Conservation (phyloP, 2,113 vertebrate genomes). For the Trematocara macrostoma region DNA sequence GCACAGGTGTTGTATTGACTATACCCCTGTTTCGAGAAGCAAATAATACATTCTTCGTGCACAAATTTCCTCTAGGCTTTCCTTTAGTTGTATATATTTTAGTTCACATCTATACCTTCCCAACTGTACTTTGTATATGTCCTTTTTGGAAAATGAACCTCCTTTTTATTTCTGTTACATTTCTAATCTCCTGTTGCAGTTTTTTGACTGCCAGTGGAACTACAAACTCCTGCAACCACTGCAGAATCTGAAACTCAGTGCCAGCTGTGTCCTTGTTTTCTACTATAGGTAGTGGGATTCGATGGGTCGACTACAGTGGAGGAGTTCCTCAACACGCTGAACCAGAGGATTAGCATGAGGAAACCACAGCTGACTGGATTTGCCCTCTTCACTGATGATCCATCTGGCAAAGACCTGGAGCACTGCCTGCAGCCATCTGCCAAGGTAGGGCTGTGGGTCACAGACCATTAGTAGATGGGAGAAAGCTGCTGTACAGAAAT, state of each 20-base stretch:
- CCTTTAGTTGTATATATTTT: not conserved
- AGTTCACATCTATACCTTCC: not conserved
- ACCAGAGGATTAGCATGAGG: conserved; percentile 82
- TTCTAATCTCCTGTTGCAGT: not conserved
- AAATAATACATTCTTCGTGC: not conserved
- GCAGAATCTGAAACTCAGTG: not conserved
- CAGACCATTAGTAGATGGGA: not conserved
- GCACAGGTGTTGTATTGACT: not conserved
- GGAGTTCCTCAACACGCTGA: conserved; percentile 81
- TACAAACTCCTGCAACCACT: not conserved
- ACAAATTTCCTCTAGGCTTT: not conserved
- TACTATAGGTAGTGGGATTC: conserved; percentile 82
- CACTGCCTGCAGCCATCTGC: conserved; percentile 80
- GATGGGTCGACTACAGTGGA: conserved; percentile 86
- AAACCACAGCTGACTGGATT: conserved; percentile 80
- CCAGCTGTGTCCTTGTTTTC: not conserved
- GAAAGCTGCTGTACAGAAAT: not conserved
- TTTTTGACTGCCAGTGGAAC: not conserved
- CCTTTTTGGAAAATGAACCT: not conserved
- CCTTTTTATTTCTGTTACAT: not conserved
- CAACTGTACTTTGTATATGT: not conserved
- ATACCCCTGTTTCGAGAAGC: not conserved
- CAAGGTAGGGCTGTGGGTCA: conserved; percentile 68
- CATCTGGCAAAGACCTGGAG: conserved; percentile 81
- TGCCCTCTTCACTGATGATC: conserved; percentile 83